Base-by-base conservation (phyloP, 2,113 vertebrate species). In the Tachuris rubrigastra region DNA sequence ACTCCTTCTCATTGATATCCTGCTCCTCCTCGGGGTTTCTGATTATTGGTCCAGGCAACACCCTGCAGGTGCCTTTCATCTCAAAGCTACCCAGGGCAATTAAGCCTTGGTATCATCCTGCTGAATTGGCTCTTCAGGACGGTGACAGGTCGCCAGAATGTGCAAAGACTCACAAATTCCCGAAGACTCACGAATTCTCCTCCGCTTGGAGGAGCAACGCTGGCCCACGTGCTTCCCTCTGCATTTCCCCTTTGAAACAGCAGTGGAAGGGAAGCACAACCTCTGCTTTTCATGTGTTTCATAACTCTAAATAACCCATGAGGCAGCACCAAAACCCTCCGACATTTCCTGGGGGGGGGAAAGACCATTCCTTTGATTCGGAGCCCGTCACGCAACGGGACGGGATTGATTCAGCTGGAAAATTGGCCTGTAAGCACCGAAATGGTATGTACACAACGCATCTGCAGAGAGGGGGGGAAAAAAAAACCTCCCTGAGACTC, bases 41-140 rank as follows among this genome's bases (percentile, higher is more conserved):
- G 76, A 44, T 73, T 20, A 68, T 55, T 67, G 58, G 35, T 23
- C 35, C 35, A 30, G 28, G 52, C 18, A n/a, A 88, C 90, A 8
- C 95, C 96, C 90, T 28, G 17, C n/a, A 5, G 6, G 25, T 66
- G 49, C 31, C 90, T 94, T 79, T 95, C 69, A 94, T 94, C 96
- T 94, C 85, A 7, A 12, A 76, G 50, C 44, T 35, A 27, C 13
- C 16, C 3, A 4, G 62, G 11, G 30, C 66, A 94, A 95, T 89
- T 92, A 94, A 79, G 13, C 6, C 13, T 56, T 5, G 79, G 41
- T 80, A 72, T 91, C 90, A 89, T 31, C 14, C 0, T 5, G 77
- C 73, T 90, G 85, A 85, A 42, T 72, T 16, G 12, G 58, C 60
- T 19, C 47, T 81, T 63, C 3, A 2, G 24, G 23, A 9, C 25